These are phyloP conservation scores for Camelus bactrianus DNA, from an alignment of 2,113 vertebrate genomes.

Conservation along the genomic window DNA sequence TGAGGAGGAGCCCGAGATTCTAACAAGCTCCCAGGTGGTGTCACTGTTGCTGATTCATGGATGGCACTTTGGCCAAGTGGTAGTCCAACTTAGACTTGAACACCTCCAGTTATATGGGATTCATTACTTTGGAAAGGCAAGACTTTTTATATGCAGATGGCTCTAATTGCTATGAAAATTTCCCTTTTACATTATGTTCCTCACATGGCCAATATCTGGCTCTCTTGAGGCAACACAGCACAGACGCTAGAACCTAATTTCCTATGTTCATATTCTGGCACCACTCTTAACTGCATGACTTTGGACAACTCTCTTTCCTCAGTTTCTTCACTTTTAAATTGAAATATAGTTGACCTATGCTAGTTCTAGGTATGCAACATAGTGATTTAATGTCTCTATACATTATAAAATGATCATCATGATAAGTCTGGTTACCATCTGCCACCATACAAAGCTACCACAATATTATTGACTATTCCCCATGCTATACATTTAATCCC, in stretches of 20 bases:
- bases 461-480: background rate
- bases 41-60: background rate
- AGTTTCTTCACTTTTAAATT: background rate
- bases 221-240: background rate
- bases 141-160: background rate
- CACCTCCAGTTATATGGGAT: background rate
- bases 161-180: background rate
- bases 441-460: background rate
- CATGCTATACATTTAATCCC: background rate
- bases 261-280: background rate
- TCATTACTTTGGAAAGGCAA: background rate
- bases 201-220: background rate
- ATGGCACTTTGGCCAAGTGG: background rate
- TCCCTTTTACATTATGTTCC: background rate
- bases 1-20: background rate
- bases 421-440: background rate
- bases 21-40: background rate
- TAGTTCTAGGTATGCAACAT: background rate
- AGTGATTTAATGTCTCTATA: background rate
- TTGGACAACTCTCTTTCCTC: background rate
- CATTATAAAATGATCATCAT: too few relatives aligned
- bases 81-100: background rate
- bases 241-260: background rate
- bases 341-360: background rate
- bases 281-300: background rate